These are phyloP conservation scores for Eupithecia abbreviata DNA, from an alignment of 2,888 invertebrate genomes.

Conservation along the genomic window DNA sequence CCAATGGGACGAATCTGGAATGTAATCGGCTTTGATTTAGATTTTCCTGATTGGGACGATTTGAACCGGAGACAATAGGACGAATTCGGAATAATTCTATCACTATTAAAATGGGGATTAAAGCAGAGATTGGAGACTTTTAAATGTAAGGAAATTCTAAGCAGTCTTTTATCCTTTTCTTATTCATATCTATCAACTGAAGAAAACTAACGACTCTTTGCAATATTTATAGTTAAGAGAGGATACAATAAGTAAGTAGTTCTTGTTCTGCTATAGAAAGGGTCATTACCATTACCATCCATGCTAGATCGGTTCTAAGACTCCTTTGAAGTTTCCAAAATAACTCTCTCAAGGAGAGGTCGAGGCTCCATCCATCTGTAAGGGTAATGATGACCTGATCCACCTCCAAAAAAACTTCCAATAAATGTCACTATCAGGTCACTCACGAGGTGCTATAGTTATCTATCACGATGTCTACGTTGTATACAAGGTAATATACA, in stretches of 20 bases:
- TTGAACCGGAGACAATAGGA: too few species aligned
- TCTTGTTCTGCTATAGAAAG: not conserved
- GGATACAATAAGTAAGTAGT: not conserved
- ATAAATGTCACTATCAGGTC: not conserved
- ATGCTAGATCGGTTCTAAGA: not conserved
- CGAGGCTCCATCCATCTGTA: slow-evolving; percentile 4
- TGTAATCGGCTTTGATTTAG: too few species aligned
- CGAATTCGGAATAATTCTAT: too few species aligned
- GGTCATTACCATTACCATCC: not conserved
- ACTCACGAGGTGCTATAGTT: not conserved
- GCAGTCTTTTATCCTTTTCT: not conserved
- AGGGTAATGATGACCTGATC: not conserved
- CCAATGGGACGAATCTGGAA: too few species aligned
- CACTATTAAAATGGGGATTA: too few species aligned
- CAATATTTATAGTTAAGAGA: not conserved
- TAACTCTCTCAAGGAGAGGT: slow-evolving; percentile 1
- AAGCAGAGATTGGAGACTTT: not conserved
- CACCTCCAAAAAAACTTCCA: too few species aligned
- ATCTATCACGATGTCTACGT: not conserved
- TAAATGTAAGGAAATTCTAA: not conserved
- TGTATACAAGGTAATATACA: not conserved
- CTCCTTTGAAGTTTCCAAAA: slow-evolving; percentile 3
- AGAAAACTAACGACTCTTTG: not conserved
- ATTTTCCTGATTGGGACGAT: too few species aligned
- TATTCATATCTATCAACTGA: not conserved